Evolutionary conservation across 2,113 vertebrate genomes (phyloP).

Genomic region (Alethe castanea): DNA sequence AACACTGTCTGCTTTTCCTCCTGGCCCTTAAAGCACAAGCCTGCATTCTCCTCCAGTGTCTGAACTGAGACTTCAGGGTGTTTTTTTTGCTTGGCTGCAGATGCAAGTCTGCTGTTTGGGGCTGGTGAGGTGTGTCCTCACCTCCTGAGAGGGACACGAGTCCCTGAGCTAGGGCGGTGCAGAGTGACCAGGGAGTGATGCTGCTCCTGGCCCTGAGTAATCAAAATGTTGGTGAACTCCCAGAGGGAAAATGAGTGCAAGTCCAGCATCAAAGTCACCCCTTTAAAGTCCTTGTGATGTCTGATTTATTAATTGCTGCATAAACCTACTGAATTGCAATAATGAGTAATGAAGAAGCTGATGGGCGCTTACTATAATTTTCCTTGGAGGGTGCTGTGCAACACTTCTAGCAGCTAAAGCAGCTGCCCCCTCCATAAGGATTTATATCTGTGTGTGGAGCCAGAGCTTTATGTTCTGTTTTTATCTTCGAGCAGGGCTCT

Average conservation of each 20-base stretch:
- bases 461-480: background rate
- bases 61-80: background rate
- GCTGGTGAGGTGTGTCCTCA: background rate
- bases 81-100: background rate
- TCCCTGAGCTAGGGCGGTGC: rapidly evolving
- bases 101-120: background rate
- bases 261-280: background rate
- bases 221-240: background rate
- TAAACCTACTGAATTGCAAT: background rate
- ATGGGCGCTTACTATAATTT: background rate
- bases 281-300: background rate
- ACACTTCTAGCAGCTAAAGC: background rate
- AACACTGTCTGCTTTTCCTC: background rate
- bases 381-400: background rate
- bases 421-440: background rate
- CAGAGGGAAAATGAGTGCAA: background rate
- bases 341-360: background rate
- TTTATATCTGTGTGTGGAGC: background rate
- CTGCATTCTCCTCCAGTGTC: background rate
- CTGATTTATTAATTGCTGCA: background rate
- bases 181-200: background rate
- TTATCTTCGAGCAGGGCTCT: constrained; percentile 73
- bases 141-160: rapidly evolving
- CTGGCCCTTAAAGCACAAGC: background rate
- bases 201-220: background rate